Base-by-base conservation (phyloP, 2,113 vertebrate genomes). In the Xyliphius kryptos region DNA sequence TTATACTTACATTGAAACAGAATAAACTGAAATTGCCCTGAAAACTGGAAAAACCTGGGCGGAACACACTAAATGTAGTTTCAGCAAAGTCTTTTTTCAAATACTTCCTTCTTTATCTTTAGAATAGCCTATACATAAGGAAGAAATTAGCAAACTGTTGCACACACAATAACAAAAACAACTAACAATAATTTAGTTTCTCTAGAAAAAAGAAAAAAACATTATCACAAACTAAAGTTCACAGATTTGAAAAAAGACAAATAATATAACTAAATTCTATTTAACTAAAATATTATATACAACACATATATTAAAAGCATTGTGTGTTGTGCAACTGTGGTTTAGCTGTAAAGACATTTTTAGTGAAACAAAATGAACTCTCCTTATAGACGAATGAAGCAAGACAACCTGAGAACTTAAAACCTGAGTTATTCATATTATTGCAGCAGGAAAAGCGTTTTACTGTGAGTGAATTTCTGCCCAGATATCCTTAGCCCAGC, bases 401-500 rank as follows among this genome's bases (percentile, higher is more conserved):
- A 32, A 32, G 26, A 3, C 26, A 32, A 1, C 26, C 26, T 32
- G 26, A 32, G 26, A 32, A 5, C 26, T 32, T 40, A 12, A 17
- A 32, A 1, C 26, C 26, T 32, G 26, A 32, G 26, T 5, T 32
- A 3, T 32, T 40, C 8, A 17, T 47, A 6, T n/a, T 47, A 16
- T 2, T 47, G 16, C n/a, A 47, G 44, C 14, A 15, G 5, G 44
- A 26, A 44, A 6, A 11, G 20, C 36, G 56, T 17, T 26, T 59
- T 11, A 21, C 17, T 51, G 37, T 21, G 40, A 47, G 22, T 60
- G 15, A 9, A 11, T 32, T 36, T 47, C 26, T 5, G 51, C 9
- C 92, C 93, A 97, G 60, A 91, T 70, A 53, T 89, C 89, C n/a
- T 78, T 86, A 60, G 92, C 91, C 94, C 93, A 98, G 46, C 88